Evolutionary conservation across 2,888 invertebrate genomes (phyloP), one percentile per base, ranked within the genome.

Genomic region (Cistogaster globosa): DNA sequence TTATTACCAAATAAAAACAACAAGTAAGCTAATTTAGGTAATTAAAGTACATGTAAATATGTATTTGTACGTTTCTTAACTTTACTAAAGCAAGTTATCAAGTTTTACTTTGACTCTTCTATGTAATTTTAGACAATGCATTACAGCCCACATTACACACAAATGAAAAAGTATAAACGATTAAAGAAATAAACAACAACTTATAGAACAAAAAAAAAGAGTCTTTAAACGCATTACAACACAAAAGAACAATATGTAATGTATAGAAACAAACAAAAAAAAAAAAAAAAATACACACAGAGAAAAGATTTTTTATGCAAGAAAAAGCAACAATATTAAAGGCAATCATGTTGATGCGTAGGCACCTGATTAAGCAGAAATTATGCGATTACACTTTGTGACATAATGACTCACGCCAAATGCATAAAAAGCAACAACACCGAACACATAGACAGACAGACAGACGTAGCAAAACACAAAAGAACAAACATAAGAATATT

Each of bases 361-460:
- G 89, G 89, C 88, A 89, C 88, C 89, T 88, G 89, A 89, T 89
- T 89, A 89, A 88, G 89, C 89, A 89, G 88, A 89, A 89, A 88
- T 89, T 89, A 89, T 89, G 88, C 88, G 89, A 89, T 89, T 89
- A 88, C 83, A 82, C 76, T 67, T 72, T 78, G 81, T 65, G 65
- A 77, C 71, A 83, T 71, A 83, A 83, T 83, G 82, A 77, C 71
- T 76, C 82, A 67, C 76, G 76, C 71, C 71, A 77, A 60, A 45
- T 71, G 71, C 82, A 65, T 67, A 53, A n/a, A 75, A 20, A 68
- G 8, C 48, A 69, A 26, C 42, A 63, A 69, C 18, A 51, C 48
- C 7, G 36, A 65, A 20, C 16, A 42, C 12, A 9, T 58, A 65
- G 45, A 22, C 42, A 65, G 45, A 22, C 42, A 9, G 48, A 48